Evolutionary conservation across 2,888 invertebrate genomes (phyloP), one percentile per base, ranked within the genome.

Genomic region (Coenonympha arcania): DNA sequence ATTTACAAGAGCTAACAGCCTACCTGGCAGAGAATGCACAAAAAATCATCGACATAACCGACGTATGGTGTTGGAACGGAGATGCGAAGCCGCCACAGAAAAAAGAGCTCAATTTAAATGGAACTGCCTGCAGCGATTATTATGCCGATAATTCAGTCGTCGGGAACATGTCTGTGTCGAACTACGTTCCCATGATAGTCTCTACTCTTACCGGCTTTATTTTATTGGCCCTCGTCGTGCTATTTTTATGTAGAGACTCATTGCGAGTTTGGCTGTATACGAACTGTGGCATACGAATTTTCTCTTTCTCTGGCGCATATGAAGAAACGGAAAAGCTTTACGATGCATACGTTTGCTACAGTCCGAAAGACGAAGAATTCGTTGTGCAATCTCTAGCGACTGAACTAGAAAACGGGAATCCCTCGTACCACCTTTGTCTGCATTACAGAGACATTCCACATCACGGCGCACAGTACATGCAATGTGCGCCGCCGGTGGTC

Each of bases 341-440:
- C 79, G 97, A 98, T 73, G 96, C 95, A 40, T 97, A 96, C 74
- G 93, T 98, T 9, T 92, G 95, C 67, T 98, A 97, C 81, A 95
- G 95, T 64, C 93, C 94, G 34, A 95, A 94, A 81, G 96, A 96
- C 78, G 95, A 95, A 70, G 92, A 94, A 71, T 95, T 95, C 72
- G 95, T 96, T 3, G 89, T 94, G 54, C 93, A 94, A 66, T 92
- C 93, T 42, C 88, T 96, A 60, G 94, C 93, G 30, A 92, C 92
- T 45, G 94, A 95, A 71, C 82, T 96, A 65, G 96, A 96, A 78
- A 93, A 92, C 65, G 94, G 93, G 18, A 89, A 90, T 60, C 91
- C 92, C 11, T 90, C 92, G 13, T 94, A 95, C 68, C 90, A 95
- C 56, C 87, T 96, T 56, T 96, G 95, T 76, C 89, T 97, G 55